Conservation (phyloP, 1,140 invertebrate species). For the Drosophila lacteicornis region DNA sequence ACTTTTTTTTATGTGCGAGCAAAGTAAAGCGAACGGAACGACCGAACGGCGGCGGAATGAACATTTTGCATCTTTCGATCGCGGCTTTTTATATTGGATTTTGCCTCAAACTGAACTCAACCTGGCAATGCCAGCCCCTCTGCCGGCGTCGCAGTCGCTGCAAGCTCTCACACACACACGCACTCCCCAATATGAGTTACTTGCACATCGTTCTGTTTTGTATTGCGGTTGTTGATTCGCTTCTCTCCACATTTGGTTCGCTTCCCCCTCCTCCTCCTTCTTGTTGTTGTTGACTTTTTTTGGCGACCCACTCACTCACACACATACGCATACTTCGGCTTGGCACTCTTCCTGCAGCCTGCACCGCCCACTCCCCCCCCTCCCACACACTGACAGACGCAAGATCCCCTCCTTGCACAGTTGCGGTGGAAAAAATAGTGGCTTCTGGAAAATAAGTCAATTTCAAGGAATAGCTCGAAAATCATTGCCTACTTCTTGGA, state of each 20-base stretch:
- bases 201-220: conserved; percentile 74
- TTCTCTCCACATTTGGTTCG: conserved; percentile 28
- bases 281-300: conserved; percentile 54
- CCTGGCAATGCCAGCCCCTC: conserved; percentile 47
- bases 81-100: conserved; percentile 69
- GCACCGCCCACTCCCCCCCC: conserved; percentile 47
- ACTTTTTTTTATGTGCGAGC: conserved; percentile 72
- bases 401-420: conserved; percentile 1
- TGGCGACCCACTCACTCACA: conserved; percentile 57
- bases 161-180: conserved; percentile 27
- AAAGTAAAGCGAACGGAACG: conserved; percentile 70
- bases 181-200: conserved; percentile 67
- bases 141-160: conserved; percentile 41
- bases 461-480: not conserved
- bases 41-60: conserved; percentile 66
- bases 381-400: not conserved
- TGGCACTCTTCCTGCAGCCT: conserved; percentile 63
- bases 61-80: conserved; percentile 82
- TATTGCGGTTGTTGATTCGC: conserved; percentile 40
- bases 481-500: not conserved
- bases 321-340: conserved; percentile 10
- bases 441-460: not conserved
- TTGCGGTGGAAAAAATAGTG: conserved; percentile 5
- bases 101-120: conserved; percentile 32
- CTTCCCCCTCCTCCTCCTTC: conserved; percentile 27